phyloP scores from a whole-genome alignment of 1,140 invertebrate species.

The Grapholita molesta region DNA sequence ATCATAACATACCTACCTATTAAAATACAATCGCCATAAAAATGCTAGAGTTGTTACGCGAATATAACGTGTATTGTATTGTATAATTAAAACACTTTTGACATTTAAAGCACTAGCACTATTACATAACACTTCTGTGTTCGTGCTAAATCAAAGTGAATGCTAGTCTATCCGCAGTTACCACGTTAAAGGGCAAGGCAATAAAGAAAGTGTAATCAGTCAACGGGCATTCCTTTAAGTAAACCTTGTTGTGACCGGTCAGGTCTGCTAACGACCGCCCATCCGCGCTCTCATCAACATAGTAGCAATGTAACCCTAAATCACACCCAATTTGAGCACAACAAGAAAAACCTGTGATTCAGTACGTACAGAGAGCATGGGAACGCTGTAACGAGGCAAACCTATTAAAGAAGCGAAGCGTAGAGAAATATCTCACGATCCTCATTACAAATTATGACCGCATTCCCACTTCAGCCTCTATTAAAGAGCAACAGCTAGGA shows the following conservation, averaged over 20 bases:
- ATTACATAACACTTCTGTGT: slow-evolving; percentile 11
- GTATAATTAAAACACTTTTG: slow-evolving; percentile 1
- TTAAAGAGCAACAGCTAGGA: slow-evolving; percentile 40
- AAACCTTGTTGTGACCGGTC: background rate
- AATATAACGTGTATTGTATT: slow-evolving; percentile 34
- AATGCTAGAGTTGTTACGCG: slow-evolving; percentile 16
- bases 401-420: slow-evolving; percentile 61
- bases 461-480: slow-evolving; percentile 61
- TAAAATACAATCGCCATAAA: background rate
- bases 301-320: slow-evolving; percentile 35
- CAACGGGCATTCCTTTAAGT: background rate
- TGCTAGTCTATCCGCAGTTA: background rate
- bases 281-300: slow-evolving; percentile 28
- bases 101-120: slow-evolving; percentile 2
- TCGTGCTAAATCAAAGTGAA: slow-evolving; percentile 3
- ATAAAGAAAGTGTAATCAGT: slow-evolving; percentile 11
- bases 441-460: slow-evolving; percentile 73
- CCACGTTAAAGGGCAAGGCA: background rate
- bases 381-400: slow-evolving; percentile 64
- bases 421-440: slow-evolving; percentile 72
- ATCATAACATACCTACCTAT: background rate
- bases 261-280: slow-evolving; percentile 17
- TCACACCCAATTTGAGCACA: slow-evolving; percentile 39
- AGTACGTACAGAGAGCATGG: slow-evolving; percentile 49
- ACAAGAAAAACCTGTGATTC: slow-evolving; percentile 32